Base-by-base conservation (phyloP, 2,113 vertebrate species). In the Pseudorhombus dupliciocellatus region DNA sequence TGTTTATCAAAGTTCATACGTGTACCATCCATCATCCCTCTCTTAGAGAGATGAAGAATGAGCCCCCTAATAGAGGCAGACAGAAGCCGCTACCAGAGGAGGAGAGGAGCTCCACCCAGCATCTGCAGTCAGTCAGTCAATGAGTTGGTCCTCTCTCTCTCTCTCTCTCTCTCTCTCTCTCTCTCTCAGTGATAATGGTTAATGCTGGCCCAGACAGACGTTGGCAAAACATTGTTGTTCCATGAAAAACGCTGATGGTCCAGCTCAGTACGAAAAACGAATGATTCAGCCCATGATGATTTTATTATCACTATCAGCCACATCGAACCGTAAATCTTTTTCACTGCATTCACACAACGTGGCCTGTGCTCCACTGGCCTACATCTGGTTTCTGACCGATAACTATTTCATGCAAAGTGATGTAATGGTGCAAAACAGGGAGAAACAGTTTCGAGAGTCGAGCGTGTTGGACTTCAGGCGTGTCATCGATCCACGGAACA, bases 41-140 rank as follows among this genome's bases (percentile, higher is more conserved):
- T 67, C 79, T 70, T 44, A 18, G 28, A 57, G 66, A 79, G 30
- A 30, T 84, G 74, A 84, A 62, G 56, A 73, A 84, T 61, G 73
- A 75, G 48, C 53, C 67, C 68, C 20, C 28, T 82, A 61, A 82
- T 75, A 66, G 59, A 68, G 60, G 26, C 40, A 77, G 76, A 70
- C 72, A 72, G 79, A 74, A 67, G 73, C 28, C 46, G 61, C 67
- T 44, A 62, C 57, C 26, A 10, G 65, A 84, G 52, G 75, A 84
- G 54, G 72, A 25, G 72, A 15, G 42, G 66, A 7, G 68, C 70
- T 83, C 83, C 85, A 80, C 80, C 78, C 66, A 78, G 61, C 80
- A 87, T 83, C 84, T 89, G 80, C 73, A 82, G 56, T 40, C 60
- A 75, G 57, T 81, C 66, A 53, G 56, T 66, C 75, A 71, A 30